These are phyloP conservation scores for Formicarius rufipectus DNA, from an alignment of 2,113 vertebrate species.

Conservation along the genomic window DNA sequence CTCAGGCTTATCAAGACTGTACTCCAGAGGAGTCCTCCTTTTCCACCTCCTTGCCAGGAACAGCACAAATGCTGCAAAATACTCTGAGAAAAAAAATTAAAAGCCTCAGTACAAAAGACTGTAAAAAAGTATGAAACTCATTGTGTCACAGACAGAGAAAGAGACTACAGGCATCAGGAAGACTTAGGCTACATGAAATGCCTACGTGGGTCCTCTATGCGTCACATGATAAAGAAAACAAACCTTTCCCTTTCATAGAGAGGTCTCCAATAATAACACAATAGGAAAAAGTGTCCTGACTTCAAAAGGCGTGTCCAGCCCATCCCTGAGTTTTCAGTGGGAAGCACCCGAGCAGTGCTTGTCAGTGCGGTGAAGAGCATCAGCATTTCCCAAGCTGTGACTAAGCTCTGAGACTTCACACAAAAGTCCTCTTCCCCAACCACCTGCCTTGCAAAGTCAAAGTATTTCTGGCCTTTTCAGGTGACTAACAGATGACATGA, in stretches of 20 bases:
- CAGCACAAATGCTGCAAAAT: not conserved
- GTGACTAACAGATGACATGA: not conserved
- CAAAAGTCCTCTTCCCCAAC: not conserved
- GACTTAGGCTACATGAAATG: not conserved
- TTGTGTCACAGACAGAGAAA: not conserved
- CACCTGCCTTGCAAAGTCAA: not conserved
- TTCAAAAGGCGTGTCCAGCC: not conserved
- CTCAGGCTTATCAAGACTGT: not conserved
- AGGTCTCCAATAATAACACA: not conserved
- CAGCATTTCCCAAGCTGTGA: not conserved
- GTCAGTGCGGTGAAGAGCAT: fast-evolving
- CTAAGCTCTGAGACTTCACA: not conserved
- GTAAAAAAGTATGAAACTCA: not conserved
- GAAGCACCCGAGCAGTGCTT: not conserved
- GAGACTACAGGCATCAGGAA: not conserved
- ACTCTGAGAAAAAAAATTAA: not conserved
- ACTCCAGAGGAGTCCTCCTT: not conserved
- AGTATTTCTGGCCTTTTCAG: not conserved
- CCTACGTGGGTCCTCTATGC: not conserved
- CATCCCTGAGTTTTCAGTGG: not conserved
- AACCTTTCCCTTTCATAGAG: not conserved
- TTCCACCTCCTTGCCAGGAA: not conserved
- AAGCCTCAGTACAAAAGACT: not conserved
- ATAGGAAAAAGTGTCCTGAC: not conserved
- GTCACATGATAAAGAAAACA: not conserved